Conservation (phyloP, 2,113 vertebrate species). For the Aix galericulata region DNA sequence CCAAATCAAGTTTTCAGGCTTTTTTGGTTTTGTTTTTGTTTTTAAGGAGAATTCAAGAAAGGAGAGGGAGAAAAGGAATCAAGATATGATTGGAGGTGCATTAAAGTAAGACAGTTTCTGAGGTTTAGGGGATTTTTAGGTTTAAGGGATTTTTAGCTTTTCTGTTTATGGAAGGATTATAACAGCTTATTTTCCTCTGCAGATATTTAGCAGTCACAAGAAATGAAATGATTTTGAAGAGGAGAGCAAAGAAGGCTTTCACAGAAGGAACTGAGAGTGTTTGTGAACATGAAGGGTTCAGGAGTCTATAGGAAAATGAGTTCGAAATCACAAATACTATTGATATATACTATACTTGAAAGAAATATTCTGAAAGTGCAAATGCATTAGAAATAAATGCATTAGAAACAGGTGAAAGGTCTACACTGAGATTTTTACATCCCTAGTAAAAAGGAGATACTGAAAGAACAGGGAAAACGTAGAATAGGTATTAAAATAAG, state of each 20-base stretch:
- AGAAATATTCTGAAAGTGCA: neutral
- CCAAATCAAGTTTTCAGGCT: slow-evolving; percentile 44
- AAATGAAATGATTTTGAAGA: slow-evolving; percentile 31
- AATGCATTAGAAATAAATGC: neutral
- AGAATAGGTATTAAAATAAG: neutral
- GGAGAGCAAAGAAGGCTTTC: neutral
- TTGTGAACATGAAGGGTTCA: slow-evolving; percentile 4
- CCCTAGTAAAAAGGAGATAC: neutral
- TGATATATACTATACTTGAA: neutral
- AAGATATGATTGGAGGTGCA: neutral
- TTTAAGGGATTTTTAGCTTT: slow-evolving; percentile 18
- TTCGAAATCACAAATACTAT: slow-evolving; percentile 17
- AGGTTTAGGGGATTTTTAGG: neutral
- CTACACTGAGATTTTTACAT: neutral
- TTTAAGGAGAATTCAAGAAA: slow-evolving; percentile 48
- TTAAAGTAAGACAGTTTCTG: slow-evolving; percentile 1
- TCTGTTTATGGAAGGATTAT: slow-evolving; percentile 10
- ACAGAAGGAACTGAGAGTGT: neutral
- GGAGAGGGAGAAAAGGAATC: neutral
- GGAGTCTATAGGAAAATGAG: neutral
- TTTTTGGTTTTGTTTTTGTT: neutral
- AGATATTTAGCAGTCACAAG: slow-evolving; percentile 38
- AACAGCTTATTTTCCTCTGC: slow-evolving; percentile 30
- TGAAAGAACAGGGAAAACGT: neutral
- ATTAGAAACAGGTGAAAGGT: neutral